phyloP scores from a whole-genome alignment of 2,888 invertebrate genomes.

The Choristoneura rosaceana region DNA sequence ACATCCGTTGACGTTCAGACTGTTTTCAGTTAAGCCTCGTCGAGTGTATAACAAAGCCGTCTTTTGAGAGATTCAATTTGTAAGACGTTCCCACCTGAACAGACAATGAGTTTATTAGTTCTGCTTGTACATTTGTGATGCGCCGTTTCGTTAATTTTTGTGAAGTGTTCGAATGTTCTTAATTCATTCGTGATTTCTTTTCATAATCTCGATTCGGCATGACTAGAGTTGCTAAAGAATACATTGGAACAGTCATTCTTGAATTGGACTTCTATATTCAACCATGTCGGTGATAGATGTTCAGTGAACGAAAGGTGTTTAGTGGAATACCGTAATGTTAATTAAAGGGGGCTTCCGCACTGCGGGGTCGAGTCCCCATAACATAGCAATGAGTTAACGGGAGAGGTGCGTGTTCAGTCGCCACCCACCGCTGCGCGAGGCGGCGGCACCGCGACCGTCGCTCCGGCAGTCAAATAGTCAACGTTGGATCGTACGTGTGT shows the following conservation, averaged over 20 bases:
- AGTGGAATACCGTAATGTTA: slow-evolving; percentile 60
- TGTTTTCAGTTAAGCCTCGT: slow-evolving; percentile 75
- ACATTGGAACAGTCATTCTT: slow-evolving; percentile 13
- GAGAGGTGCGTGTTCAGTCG: slow-evolving; percentile 79
- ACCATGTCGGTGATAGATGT: slow-evolving; percentile 41
- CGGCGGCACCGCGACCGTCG: slow-evolving; percentile 67
- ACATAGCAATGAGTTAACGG: slow-evolving; percentile 83
- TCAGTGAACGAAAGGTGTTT: slow-evolving; percentile 49
- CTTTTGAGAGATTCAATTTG: slow-evolving; percentile 61
- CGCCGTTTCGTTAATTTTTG: slow-evolving; percentile 14
- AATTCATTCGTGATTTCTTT: slow-evolving; percentile 10
- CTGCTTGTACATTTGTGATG: slow-evolving; percentile 45
- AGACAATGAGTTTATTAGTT: slow-evolving; percentile 61
- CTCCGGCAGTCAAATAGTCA: slow-evolving; percentile 79
- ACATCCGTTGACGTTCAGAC: slow-evolving; percentile 74
- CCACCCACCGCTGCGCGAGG: slow-evolving; percentile 81
- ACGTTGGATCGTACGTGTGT: slow-evolving; percentile 75
- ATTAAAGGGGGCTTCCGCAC: slow-evolving; percentile 70
- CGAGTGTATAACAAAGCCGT: slow-evolving; percentile 68
- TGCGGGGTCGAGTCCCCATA: slow-evolving; percentile 79
- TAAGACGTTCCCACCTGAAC: slow-evolving; percentile 57
- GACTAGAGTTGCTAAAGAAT: slow-evolving; percentile 24
- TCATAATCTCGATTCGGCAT: not conserved
- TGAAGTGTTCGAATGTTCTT: slow-evolving; percentile 6
- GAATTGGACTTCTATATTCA: slow-evolving; percentile 11